Percentiles rank a stretch among this genome's conserved stretches.
Conservation (phyloP, 2,888 invertebrate genomes). For the Megaustenia siamemsis region DNA sequence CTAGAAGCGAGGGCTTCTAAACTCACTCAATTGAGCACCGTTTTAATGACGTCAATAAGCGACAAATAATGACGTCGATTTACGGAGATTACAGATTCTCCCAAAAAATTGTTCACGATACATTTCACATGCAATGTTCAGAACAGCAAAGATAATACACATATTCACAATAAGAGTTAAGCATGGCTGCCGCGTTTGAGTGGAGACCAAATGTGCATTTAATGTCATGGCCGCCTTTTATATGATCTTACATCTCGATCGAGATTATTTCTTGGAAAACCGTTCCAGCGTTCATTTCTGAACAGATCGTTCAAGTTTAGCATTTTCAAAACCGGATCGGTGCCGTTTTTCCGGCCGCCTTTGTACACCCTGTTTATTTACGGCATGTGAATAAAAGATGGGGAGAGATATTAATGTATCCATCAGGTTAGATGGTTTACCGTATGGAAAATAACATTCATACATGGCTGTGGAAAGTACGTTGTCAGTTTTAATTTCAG, state of each 20-base stretch:
- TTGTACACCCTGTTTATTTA: conserved; percentile 20
- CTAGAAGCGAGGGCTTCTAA: conserved; percentile 12
- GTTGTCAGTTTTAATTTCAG: neutral
- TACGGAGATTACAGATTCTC: neutral
- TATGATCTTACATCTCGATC: conserved; percentile 9
- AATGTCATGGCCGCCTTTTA: conserved; percentile 14
- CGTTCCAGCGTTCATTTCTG: neutral
- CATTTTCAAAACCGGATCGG: conserved; percentile 31
- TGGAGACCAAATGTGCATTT: conserved; percentile 35
- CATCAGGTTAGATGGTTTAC: neutral
- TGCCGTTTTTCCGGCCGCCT: conserved; percentile 15
- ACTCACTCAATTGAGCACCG: neutral
- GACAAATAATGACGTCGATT: conserved; percentile 37
- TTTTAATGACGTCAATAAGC: conserved; percentile 28
- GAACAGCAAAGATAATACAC: conserved; percentile 20
- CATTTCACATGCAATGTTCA: neutral
- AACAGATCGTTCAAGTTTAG: conserved; percentile 18
- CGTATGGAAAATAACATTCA: conserved; percentile 28
- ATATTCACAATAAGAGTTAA: conserved; percentile 4
- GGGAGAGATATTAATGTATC: conserved; percentile 30
- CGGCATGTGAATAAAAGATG: conserved; percentile 5
- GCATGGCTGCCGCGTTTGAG: conserved; percentile 12
- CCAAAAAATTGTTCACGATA: neutral
- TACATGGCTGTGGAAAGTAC: neutral
- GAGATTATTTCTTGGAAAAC: conserved; percentile 6